A percentile compares a stretch with the other conserved stretches of the same genome.
Evolutionary conservation across 2,797 vertebrate genomes (phyloP).

Genomic region (Cynodonichthys magdalenae): DNA sequence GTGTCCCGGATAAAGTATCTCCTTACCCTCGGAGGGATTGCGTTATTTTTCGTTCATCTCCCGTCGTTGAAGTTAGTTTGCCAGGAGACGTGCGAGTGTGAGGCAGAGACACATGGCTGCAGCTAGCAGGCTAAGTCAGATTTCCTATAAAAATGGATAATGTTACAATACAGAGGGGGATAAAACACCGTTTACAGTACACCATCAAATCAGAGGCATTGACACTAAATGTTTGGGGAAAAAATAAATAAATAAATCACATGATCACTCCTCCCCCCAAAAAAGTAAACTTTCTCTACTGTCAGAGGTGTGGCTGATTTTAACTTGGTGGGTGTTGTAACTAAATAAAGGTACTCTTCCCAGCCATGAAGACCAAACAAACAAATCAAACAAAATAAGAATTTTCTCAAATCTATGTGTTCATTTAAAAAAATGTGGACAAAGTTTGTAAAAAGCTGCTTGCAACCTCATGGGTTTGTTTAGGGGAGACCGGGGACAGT

Average conservation of each 20-base stretch:
- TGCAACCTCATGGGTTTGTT: too few species aligned
- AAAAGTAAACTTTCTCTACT: neutral
- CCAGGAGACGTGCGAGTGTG: constrained; percentile 15
- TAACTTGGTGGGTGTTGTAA: too few species aligned
- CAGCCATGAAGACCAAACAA: too few species aligned
- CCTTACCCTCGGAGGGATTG: constrained; percentile 35
- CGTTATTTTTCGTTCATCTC: constrained; percentile 59
- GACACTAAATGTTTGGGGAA: neutral
- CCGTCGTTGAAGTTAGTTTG: constrained; percentile 40
- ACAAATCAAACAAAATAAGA: too few species aligned
- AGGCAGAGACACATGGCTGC: constrained; percentile 25
- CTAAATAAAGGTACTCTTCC: too few species aligned
- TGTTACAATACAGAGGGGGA: neutral
- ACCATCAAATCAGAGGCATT: constrained; percentile 2
- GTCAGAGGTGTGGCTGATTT: too few species aligned
- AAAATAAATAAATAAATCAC: neutral
- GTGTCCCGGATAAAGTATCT: constrained; percentile 36
- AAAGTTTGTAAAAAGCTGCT: too few species aligned
- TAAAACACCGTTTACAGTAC: neutral
- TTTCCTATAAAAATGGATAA: constrained; percentile 9
- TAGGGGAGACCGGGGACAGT: too few species aligned
- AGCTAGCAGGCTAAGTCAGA: constrained; percentile 24
- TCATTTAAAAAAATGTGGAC: too few species aligned
- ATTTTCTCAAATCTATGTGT: too few species aligned
- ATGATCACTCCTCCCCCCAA: neutral